Evolutionary conservation across 2,888 invertebrate genomes (phyloP), one percentile per base, ranked within the genome.

Genomic region (Marasmarcha lunaedactyla): DNA sequence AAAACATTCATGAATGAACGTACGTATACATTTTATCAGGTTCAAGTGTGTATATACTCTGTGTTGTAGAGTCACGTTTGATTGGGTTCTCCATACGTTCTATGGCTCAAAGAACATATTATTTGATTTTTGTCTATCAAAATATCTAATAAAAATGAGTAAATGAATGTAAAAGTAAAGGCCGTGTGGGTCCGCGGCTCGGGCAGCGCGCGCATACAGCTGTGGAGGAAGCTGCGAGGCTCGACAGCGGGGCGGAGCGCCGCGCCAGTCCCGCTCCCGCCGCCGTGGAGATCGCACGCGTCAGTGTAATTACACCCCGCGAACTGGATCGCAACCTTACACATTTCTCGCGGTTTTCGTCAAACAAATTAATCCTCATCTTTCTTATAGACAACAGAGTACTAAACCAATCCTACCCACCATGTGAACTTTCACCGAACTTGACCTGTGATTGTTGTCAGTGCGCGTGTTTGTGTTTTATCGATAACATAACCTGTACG

Each of bases 401-500:
- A 46, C 58, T 50, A 48, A 51, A 48, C 57, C 49, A 52, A 51
- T 48, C 45, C 48, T 46, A 46, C 50, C 45, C 54, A 46, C 52
- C 61, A 59, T 49, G 63, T 55, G 48, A 58, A 53, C 53, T 60
- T 55, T 48, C 45, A 46, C 48, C 57, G 49, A 70, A 74, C 72
- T 76, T 73, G 68, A 70, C 64, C 64, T 71, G 77, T 76, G 81
- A 71, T 74, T 76, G 78, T 78, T 78, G 76, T 67, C 76, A 77
- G 78, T 77, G 78, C 73, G 77, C 73, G 77, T 81, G 79, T 79
- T 20, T 78, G 74, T 79, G 79, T 69, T 79, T 71, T 77, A 78
- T 78, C 78, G 73, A 79, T 78, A 79, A 76, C 78, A 78, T 79
- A 79, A 81, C 81, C 81, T 81, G 74, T 78, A 78, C 67, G 61